Evolutionary conservation across 1,140 invertebrate genomes (phyloP).

Genomic region (Mactra quadrangularis): DNA sequence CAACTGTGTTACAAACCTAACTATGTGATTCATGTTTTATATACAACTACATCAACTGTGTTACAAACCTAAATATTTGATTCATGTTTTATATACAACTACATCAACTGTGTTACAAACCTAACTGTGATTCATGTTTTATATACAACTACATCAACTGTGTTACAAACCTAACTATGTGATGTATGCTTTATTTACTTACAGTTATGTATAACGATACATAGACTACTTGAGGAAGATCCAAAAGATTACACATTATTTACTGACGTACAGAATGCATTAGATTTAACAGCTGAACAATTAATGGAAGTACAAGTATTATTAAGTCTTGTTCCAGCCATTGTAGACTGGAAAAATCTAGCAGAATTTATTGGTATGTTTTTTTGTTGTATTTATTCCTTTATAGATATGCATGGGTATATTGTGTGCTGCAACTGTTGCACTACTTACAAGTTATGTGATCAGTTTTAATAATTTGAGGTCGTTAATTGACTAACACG

Average conservation of each 20-base stretch:
- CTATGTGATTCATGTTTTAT: too few relatives aligned
- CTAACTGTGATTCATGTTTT: too few relatives aligned
- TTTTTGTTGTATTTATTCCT: background rate
- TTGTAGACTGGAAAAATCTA: slow-evolving; percentile 33
- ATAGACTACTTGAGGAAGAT: slow-evolving; percentile 23
- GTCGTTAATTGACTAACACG: background rate
- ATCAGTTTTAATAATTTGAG: background rate
- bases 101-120: too few relatives aligned
- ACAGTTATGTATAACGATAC: slow-evolving; percentile 48
- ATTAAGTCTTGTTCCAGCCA: slow-evolving; percentile 13
- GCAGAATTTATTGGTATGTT: slow-evolving; percentile 46
- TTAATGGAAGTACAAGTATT: slow-evolving; percentile 40
- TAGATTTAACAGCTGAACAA: slow-evolving; percentile 36
- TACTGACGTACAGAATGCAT: slow-evolving; percentile 4
- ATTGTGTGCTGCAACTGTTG: background rate
- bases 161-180: too few relatives aligned
- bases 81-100: too few relatives aligned
- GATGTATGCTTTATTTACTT: too few relatives aligned
- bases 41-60: too few relatives aligned
- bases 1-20: too few relatives aligned
- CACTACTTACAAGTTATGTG: background rate
- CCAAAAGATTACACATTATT: background rate
- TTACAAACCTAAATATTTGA: too few relatives aligned
- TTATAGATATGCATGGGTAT: background rate
- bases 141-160: too few relatives aligned